Percentiles rank a stretch among this genome's conserved stretches.
Conservation (phyloP, 92 coral and sea anemone species). For the Hydrozoanthus gracilis region DNA sequence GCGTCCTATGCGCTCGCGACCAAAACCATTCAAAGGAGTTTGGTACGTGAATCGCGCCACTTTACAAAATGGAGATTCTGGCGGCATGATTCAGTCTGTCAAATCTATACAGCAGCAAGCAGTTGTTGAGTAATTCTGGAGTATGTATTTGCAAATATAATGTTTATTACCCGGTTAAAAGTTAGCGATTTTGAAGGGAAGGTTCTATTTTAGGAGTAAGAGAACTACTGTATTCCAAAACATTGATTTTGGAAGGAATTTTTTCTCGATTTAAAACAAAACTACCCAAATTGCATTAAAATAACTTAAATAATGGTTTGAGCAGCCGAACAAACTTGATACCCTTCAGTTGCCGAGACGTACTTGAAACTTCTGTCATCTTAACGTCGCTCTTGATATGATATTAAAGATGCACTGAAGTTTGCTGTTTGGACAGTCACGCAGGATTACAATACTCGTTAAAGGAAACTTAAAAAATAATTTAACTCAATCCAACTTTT, state of each 20-base stretch:
- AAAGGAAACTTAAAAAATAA: neutral
- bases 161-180: neutral
- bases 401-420: neutral
- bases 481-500: neutral
- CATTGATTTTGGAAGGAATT: neutral
- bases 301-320: neutral
- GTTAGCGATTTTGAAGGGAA: neutral
- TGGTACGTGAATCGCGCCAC: slow-evolving; percentile 60
- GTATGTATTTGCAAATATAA: neutral
- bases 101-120: slow-evolving; percentile 48
- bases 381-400: neutral
- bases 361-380: neutral
- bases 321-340: neutral
- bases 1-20: slow-evolving; percentile 5
- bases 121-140: slow-evolving; percentile 49
- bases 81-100: slow-evolving; percentile 45
- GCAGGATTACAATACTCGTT: neutral
- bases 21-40: slow-evolving; percentile 41
- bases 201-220: too few relatives aligned
- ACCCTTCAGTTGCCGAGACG: neutral
- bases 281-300: neutral
- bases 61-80: slow-evolving; percentile 36
- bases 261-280: neutral
- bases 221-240: too few relatives aligned
- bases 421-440: neutral